These are phyloP conservation scores for Saccostrea cuccullata DNA, from an alignment of 1,140 invertebrate species.

Conservation along the genomic window DNA sequence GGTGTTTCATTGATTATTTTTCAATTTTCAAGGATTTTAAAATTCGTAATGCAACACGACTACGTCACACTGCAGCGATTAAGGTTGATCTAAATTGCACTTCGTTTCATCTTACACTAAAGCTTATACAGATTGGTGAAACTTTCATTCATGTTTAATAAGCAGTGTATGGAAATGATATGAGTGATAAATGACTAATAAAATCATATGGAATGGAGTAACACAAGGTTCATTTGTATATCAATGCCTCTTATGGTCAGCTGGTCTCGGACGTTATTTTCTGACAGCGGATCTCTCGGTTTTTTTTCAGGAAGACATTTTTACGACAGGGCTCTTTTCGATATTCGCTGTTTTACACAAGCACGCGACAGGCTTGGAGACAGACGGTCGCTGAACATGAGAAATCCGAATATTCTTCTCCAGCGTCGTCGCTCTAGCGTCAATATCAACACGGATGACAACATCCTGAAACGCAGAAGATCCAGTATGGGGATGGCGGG, in stretches of 20 bases:
- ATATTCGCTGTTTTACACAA: constrained; percentile 7
- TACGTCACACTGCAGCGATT: no score
- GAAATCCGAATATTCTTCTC: constrained; percentile 21
- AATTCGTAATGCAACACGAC: no score
- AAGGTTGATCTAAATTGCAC: no score
- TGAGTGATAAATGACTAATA: neutral
- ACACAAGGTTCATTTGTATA: neutral
- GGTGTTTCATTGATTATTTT: no score
- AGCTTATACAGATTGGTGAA: neutral
- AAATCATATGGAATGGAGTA: neutral
- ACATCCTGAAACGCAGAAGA: constrained; percentile 9
- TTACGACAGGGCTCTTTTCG: neutral
- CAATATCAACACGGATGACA: neutral
- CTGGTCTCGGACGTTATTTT: neutral
- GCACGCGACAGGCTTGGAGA: constrained; percentile 14
- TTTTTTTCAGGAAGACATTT: neutral
- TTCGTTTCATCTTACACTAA: neutral
- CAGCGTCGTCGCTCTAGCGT: constrained; percentile 18
- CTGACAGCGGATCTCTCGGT: neutral
- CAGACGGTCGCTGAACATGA: constrained; percentile 21
- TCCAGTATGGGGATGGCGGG: constrained; percentile 11
- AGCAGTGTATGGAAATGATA: neutral
- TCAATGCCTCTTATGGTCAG: neutral
- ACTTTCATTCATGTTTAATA: neutral
- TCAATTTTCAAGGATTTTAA: no score